Evolutionary conservation across 1,140 invertebrate genomes (phyloP), one percentile per base, ranked within the genome.

Genomic region (Sycobia sp.): DNA sequence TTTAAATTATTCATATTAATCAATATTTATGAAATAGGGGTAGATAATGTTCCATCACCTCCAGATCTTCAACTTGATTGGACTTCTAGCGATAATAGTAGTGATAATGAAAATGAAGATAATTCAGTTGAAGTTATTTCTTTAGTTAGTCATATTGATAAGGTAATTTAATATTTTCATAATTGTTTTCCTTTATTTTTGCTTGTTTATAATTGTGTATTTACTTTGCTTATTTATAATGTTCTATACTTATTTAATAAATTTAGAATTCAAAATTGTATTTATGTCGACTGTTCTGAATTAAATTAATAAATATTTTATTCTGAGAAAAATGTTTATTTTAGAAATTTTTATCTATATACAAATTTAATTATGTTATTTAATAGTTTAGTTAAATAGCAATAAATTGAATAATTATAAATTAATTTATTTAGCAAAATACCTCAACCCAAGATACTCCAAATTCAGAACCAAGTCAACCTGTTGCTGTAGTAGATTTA

Each of bases 51-150:
- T 13, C 82, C 90, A 58, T 84, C 86, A 20, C 89, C 90, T n/a
- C 90, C 90, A 3, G 90, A 92, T 79, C 77, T 92, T 34, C 91
- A 92, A 76, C 77, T 92, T 46, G 89, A 92, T 72, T 92, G 90
- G 88, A 83, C 88, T 0, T 89, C 87, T 0, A 75, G 79, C 67
- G 55, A 53, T 53, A 53, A 41, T 41, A 58, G 47, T 67, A 79
- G 70, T 51, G 77, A 78, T 61, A 72, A 75, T 62, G 79, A 82
- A 59, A 83, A 84, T 49, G 83, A 83, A 62, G 87, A 88, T 75
- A 86, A 86, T 64, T 86, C 88, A 56, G 80, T 86, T 11, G 82
- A 84, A 73, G 80, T 86, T 34, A 68, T 82, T 46, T 77, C 69
- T 50, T 79, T 78, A 62, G 72, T 78, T 22, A 78, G 76, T 70